phyloP scores from a whole-genome alignment of 2,888 invertebrate genomes.

The Drosophila phalerata region DNA sequence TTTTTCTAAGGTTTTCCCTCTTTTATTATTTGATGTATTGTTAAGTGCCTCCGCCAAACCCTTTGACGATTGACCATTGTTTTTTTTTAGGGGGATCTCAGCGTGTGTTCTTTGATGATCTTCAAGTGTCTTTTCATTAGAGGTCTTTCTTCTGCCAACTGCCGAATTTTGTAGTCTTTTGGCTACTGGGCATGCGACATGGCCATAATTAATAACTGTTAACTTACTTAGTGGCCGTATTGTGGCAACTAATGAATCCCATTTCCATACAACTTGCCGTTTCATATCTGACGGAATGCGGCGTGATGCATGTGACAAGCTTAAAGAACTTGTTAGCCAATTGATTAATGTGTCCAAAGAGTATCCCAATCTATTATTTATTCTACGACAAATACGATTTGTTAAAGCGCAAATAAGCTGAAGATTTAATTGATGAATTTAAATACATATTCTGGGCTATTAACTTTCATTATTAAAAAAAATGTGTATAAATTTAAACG shows the following conservation, averaged over 20 bases:
- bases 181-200: slow-evolving; percentile 60
- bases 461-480: background rate
- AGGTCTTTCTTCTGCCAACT: slow-evolving; percentile 44
- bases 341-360: slow-evolving; percentile 40
- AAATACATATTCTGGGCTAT: slow-evolving; percentile 1
- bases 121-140: slow-evolving; percentile 60
- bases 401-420: slow-evolving; percentile 20
- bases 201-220: slow-evolving; percentile 70
- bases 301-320: slow-evolving; percentile 35
- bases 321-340: slow-evolving; percentile 37
- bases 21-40: slow-evolving; percentile 7
- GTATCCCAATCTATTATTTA: slow-evolving; percentile 11
- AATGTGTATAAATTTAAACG: background rate
- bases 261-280: slow-evolving; percentile 44
- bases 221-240: slow-evolving; percentile 65
- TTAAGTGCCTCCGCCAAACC: slow-evolving; percentile 37
- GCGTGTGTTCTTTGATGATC: slow-evolving; percentile 62
- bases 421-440: slow-evolving; percentile 18
- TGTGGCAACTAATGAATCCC: slow-evolving; percentile 72
- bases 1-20: slow-evolving; percentile 8
- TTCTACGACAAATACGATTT: slow-evolving; percentile 28
- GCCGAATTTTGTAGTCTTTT: slow-evolving; percentile 5
- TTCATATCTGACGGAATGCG: slow-evolving; percentile 38
- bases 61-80: slow-evolving; percentile 66
- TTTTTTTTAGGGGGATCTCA: slow-evolving; percentile 44